Conservation (phyloP, 1,140 invertebrate species). For the Nasonia longicornis region DNA sequence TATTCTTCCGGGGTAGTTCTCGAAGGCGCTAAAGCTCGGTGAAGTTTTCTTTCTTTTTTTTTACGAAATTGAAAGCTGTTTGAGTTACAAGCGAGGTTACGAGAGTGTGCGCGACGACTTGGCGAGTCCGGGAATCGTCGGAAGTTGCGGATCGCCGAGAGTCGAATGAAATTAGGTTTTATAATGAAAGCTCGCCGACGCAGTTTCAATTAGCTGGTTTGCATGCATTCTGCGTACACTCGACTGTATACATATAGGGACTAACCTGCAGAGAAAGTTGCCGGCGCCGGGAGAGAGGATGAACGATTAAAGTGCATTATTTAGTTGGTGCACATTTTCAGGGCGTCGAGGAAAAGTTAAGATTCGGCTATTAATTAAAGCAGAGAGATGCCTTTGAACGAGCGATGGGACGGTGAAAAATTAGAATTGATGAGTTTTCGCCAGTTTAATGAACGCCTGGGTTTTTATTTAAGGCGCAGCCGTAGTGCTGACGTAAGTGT, state of each 20-base stretch:
- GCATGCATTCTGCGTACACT: not conserved
- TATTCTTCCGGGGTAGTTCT: too few species aligned
- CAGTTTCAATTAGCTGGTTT: not conserved
- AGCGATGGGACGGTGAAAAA: not conserved
- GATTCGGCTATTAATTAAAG: not conserved
- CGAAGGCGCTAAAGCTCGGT: too few species aligned
- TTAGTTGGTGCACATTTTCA: not conserved
- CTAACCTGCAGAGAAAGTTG: not conserved
- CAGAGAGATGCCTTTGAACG: not conserved
- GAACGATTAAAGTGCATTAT: conserved; percentile 3
- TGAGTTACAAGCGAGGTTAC: too few species aligned
- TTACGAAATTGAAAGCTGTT: not conserved
- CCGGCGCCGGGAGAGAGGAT: not conserved
- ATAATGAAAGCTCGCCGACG: not conserved
- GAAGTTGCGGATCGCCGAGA: not conserved
- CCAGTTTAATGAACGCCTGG: not conserved
- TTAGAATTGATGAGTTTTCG: not conserved
- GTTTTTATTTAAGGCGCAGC: not conserved
- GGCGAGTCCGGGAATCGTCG: not conserved
- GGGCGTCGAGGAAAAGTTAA: not conserved
- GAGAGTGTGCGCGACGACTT: not conserved
- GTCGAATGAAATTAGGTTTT: not conserved
- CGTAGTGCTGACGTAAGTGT: not conserved
- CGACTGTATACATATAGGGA: not conserved
- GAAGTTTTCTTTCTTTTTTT: not conserved